Evolutionary conservation across 1,140 invertebrate genomes (phyloP), one percentile per base, ranked within the genome.

Genomic region (Elymnias hypermnestra): DNA sequence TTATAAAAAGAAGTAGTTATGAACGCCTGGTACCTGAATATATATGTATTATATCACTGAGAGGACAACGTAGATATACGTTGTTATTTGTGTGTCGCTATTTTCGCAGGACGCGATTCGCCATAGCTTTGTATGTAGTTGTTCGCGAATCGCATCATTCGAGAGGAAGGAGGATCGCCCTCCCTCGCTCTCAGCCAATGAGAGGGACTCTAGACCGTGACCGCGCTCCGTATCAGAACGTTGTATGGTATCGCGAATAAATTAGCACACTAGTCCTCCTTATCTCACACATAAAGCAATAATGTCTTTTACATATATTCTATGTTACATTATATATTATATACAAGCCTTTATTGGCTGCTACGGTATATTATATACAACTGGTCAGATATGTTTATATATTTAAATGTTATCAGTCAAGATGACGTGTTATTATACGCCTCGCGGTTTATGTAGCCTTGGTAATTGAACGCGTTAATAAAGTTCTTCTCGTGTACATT

Each of bases 81-180:
- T 5, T 3, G 26, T 38, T 53, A 38, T 53, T 13, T 41, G 36
- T 57, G 57, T 65, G 66, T 43, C 18, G 48, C 58, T 64, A 57
- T 69, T 51, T 53, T 61, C 51, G 51, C 63, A 81, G 76, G 74
- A 83, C 60, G 54, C 62, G 70, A 73, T 78, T 79, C 66, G 73
- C 66, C 53, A 69, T 39, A 59, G 60, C 21, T 53, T 43, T 57
- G 60, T 62, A 52, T 65, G 66, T 72, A 64, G 53, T 64, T 29
- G 62, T 72, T 82, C 71, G 81, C 81, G 77, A 82, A 84, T 84
- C 72, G 67, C 57, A 73, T 75, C 75, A 78, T 62, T 41, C 67
- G 81, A 82, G 81, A 84, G 75, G 67, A 78, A 66, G 77, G 77
- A 84, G 81, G 75, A 82, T 81, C 71, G 75, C 73, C 81, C 81